These are phyloP conservation scores for Spatulosminthurus flaviceps DNA, from an alignment of 2,888 invertebrate species.

Conservation along the genomic window DNA sequence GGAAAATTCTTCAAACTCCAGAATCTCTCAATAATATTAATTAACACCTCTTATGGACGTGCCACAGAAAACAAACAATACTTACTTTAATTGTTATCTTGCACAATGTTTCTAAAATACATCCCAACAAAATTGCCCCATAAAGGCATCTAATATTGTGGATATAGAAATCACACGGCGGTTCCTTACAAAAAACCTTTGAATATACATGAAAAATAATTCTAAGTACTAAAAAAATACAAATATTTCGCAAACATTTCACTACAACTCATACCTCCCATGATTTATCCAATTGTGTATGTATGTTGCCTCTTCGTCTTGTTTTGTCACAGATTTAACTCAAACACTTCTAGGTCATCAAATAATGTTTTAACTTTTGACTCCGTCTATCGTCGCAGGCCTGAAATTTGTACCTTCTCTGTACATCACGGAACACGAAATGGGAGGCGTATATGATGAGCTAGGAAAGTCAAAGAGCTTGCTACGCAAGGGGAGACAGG, in stretches of 20 bases:
- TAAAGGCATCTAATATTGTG: too few relatives aligned
- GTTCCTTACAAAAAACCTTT: background rate
- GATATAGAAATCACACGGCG: background rate
- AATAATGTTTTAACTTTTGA: slow-evolving; percentile 15
- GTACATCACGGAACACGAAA: background rate
- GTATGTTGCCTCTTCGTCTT: background rate
- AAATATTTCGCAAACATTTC: background rate
- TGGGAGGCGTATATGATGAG: too few relatives aligned
- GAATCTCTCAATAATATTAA: too few relatives aligned
- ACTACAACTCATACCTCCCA: background rate
- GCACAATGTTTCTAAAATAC: too few relatives aligned
- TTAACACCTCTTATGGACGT: too few relatives aligned
- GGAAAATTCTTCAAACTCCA: too few relatives aligned
- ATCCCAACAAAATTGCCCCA: too few relatives aligned
- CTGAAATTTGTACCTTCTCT: slow-evolving; percentile 11
- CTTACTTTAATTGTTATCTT: too few relatives aligned
- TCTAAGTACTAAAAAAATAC: too few relatives aligned
- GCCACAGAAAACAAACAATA: too few relatives aligned
- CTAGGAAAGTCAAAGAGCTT: slow-evolving; percentile 7
- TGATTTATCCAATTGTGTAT: slow-evolving; percentile 4
- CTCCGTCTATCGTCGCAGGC: slow-evolving; percentile 27
- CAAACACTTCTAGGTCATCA: background rate
- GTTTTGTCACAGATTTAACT: background rate
- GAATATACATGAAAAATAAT: background rate
- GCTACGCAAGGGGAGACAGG: background rate